Base-by-base conservation (phyloP, 2,797 vertebrate genomes). In the Aselliscus stoliczkanus region DNA sequence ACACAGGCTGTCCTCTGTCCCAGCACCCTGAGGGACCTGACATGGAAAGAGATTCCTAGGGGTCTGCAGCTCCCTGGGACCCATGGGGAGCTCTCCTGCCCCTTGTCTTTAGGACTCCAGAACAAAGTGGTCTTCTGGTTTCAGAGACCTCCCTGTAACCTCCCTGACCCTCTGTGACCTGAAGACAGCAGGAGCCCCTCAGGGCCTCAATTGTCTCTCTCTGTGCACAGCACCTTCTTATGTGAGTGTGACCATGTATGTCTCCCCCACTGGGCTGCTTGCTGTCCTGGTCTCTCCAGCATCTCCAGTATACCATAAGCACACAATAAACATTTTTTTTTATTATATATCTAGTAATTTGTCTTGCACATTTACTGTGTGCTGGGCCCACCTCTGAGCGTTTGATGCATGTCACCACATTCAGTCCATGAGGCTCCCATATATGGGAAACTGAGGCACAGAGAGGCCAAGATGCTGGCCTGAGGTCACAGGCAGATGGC, bases 171-270 rank as follows among this genome's bases (percentile, higher is more conserved):
- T 70, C 54, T 29, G 2, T 54, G 52, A 82, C 50, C 20, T 73
- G 25, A 42, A 58, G 47, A 34, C 14, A 17, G 14, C 25, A 0
- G 14, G 15, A 42, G 29, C 4, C 39, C 54, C 18, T 31, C 6
- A 12, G 2, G 7, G 44, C 69, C 77, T 85, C 79, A 62, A 4
- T 73, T 73, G 37, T 65, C 81, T 27, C 34, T 44, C 9, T 65
- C 31, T 62, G 54, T 21, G 23, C 70, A 39, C 52, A 72, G 54
- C 34, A 15, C 56, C 50, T n/a, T n/a, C 29, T n/a, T 15, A 4
- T 0, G 15, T 18, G 7, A 39, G 14, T 34, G 56, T 42, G 37
- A 27, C 23, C 4, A 1, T 31, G 54, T 29, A 1, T 3, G 5
- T 15, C 42, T 60, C n/a, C 56, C 31, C 23, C 23, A 3, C 17